A percentile compares a stretch with the other conserved stretches of the same genome.
Evolutionary conservation across 2,888 invertebrate species (phyloP).

Genomic region (Microplitis manilae): DNA sequence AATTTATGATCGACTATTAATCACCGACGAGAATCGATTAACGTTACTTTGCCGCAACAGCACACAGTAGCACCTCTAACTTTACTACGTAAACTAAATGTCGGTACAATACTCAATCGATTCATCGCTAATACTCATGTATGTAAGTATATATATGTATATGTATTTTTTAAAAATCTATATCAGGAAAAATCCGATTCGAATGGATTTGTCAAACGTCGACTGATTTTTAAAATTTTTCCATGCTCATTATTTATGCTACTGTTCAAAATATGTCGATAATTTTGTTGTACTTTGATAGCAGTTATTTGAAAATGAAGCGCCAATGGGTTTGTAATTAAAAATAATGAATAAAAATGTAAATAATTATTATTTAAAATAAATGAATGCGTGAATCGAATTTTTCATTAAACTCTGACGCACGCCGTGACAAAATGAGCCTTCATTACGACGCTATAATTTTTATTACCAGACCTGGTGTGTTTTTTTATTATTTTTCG

Average conservation of each 20-base stretch:
- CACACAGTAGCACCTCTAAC: constrained; percentile 28
- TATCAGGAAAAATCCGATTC: no score
- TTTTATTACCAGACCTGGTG: constrained; percentile 46
- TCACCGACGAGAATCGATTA: constrained; percentile 45
- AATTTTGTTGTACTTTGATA: no score
- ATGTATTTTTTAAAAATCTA: neutral
- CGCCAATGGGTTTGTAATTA: neutral
- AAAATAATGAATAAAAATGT: neutral
- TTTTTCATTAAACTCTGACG: constrained; percentile 57
- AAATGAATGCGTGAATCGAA: constrained; percentile 50
- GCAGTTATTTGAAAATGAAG: no score
- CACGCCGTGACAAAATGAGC: constrained; percentile 59
- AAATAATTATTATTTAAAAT: neutral
- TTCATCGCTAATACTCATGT: constrained; percentile 11
- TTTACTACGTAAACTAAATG: constrained; percentile 18
- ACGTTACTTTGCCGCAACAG: constrained; percentile 43
- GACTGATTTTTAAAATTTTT: constrained; percentile 9
- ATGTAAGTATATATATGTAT: neutral
- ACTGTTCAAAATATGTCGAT: no score
- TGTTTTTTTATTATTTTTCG: constrained; percentile 41
- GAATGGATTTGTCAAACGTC: constrained; percentile 27
- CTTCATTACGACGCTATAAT: constrained; percentile 59
- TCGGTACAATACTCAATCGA: constrained; percentile 20
- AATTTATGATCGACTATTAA: constrained; percentile 53
- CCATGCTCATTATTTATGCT: no score